Percentiles rank a stretch among this genome's conserved stretches.
Conservation (phyloP, 1,140 invertebrate genomes). For the Drosophila arizonae region DNA sequence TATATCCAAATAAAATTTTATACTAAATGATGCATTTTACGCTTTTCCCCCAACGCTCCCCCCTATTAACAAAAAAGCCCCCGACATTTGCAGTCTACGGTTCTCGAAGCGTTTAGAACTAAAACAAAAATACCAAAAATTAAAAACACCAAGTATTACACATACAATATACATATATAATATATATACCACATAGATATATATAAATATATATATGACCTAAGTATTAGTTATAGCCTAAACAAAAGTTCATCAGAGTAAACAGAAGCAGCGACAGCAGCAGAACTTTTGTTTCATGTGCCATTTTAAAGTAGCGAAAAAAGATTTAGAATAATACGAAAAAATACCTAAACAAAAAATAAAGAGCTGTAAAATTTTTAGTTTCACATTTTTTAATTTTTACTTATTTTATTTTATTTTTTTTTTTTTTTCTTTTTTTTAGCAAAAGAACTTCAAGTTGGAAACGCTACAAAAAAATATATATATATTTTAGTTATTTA, state of each 20-base stretch:
- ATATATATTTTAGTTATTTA: too few relatives aligned
- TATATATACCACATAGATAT: slow-evolving; percentile 26
- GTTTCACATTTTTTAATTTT: slow-evolving; percentile 20
- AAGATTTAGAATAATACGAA: slow-evolving; percentile 9
- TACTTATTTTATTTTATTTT: slow-evolving; percentile 36
- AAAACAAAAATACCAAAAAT: slow-evolving; percentile 3
- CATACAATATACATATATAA: slow-evolving; percentile 47
- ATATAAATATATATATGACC: slow-evolving; percentile 33
- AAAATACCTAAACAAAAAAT: slow-evolving; percentile 14
- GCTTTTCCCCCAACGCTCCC: slow-evolving; percentile 47
- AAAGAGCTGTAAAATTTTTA: slow-evolving; percentile 22
- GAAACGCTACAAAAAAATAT: too few relatives aligned
- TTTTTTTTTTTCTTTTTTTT: slow-evolving; percentile 1
- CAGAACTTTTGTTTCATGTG: slow-evolving; percentile 78
- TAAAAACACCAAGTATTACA: slow-evolving; percentile 73
- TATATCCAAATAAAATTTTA: not conserved
- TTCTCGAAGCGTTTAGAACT: slow-evolving; percentile 59
- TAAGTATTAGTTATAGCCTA: slow-evolving; percentile 49
- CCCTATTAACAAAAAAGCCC: slow-evolving; percentile 22
- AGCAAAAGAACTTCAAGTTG: too few relatives aligned
- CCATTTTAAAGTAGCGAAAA: slow-evolving; percentile 76
- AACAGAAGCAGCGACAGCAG: slow-evolving; percentile 17
- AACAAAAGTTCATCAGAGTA: slow-evolving; percentile 26
- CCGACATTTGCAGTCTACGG: slow-evolving; percentile 60
- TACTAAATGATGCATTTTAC: slow-evolving; percentile 65